Evolutionary conservation across 2,113 vertebrate genomes (phyloP).

Genomic region (Falcunculus frontatus): DNA sequence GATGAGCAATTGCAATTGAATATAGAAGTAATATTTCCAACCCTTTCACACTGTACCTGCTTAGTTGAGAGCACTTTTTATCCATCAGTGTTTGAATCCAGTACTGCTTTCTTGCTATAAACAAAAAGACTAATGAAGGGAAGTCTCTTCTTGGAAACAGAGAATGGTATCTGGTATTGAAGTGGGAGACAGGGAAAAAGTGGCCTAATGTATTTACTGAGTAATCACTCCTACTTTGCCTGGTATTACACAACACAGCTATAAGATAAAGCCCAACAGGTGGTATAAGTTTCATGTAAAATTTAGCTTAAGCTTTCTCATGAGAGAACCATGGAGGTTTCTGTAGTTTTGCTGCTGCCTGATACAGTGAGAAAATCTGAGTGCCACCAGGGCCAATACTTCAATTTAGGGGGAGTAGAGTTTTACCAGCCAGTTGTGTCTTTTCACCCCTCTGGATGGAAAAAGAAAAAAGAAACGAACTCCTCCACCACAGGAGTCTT

Average conservation of each 20-base stretch:
- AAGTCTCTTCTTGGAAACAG: neutral
- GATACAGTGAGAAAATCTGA: neutral
- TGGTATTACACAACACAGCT: neutral
- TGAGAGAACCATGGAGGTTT: neutral
- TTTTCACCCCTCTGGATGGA: neutral
- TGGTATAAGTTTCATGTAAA: neutral
- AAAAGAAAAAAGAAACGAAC: neutral
- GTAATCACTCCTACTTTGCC: neutral
- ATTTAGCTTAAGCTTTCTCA: neutral
- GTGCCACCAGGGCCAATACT: neutral
- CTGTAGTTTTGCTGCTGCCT: neutral
- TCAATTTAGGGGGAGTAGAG: neutral
- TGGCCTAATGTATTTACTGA: neutral
- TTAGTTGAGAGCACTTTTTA: neutral
- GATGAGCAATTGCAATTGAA: neutral
- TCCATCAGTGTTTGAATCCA: neutral
- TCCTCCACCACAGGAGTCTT: neutral
- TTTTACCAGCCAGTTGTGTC: neutral
- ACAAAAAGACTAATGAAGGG: neutral
- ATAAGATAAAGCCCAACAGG: neutral
- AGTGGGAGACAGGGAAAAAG: neutral
- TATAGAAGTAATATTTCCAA: neutral
- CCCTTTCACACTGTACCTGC: neutral
- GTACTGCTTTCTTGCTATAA: neutral
- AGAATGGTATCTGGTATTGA: neutral